phyloP scores from a whole-genome alignment of 2,797 vertebrate genomes.

The Dermochelys coriacea region DNA sequence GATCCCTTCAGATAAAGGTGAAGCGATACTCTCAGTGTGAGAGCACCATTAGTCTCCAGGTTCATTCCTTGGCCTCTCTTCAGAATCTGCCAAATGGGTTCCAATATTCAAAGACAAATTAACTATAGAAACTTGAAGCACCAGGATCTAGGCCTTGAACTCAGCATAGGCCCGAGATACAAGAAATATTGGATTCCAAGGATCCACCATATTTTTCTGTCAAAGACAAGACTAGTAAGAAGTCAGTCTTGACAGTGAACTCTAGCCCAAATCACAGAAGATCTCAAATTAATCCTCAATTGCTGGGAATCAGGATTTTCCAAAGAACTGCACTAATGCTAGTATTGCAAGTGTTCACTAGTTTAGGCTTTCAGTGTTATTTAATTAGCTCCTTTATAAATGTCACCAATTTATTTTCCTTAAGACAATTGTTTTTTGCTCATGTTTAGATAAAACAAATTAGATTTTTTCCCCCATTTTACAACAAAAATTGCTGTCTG shows the following conservation, averaged over 20 bases:
- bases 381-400: neutral
- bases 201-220: rapidly evolving
- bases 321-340: neutral
- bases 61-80: neutral
- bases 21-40: neutral
- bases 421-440: neutral
- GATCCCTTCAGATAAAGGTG: neutral
- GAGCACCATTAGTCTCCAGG: neutral
- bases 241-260: neutral
- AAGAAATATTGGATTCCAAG: neutral
- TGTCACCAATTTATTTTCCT: neutral
- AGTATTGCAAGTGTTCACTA: neutral
- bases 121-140: neutral
- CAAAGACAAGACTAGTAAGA: neutral
- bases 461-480: neutral
- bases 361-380: neutral
- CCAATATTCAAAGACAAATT: neutral
- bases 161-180: rapidly evolving
- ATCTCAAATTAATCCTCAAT: neutral
- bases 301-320: neutral
- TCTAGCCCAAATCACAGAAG: neutral
- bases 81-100: neutral
- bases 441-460: neutral
- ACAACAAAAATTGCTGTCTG: rapidly evolving
- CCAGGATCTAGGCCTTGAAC: neutral